Base-by-base conservation (phyloP, 2,797 vertebrate species). In the Percopsis omiscomaycus region DNA sequence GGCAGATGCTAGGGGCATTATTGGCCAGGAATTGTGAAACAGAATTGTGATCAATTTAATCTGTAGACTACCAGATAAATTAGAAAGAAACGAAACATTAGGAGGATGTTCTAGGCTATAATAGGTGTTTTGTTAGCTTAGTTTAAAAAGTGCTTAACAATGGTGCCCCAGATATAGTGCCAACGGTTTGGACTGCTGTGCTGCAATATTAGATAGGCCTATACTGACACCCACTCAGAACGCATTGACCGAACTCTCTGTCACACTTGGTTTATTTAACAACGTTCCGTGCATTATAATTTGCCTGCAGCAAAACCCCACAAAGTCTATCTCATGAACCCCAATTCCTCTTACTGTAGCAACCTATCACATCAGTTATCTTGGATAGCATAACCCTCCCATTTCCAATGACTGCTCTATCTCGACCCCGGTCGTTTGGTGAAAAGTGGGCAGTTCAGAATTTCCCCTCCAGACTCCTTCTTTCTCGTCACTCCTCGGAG, bases 401-500 rank as follows among this genome's bases (percentile, higher is more conserved):
- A 3, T 37, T 48, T 66, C 64, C 57, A 66, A 68, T 78, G 86
- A 67, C 76, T 15, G 32, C 32, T 56, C 1, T 16, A 71, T 82
- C 78, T 75, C 80, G 74, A 71, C 77, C 78, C 82, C 27, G 50
- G 27, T 52, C 11, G 28, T 29, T 28, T 54, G 52, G 69, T 64
- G 75, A 60, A 80, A 85, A 87, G 85, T 88, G 89, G 88, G 89
- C 87, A 83, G 87, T 85, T 85, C 85, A 47, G 54, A 64, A 50
- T 82, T 80, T 71, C 76, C 66, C 74, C 72, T 48, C 30, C 15
- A 59, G 55, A 44, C 79, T 86, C 82, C 70, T 81, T 87, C 81
- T 87, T 72, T 69, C 75, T 75, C 59, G 13, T 55, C 30, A 56
- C 82, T 59, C 68, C 58, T 77, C 44, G 55, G 75, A 78, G 77